phyloP scores from a whole-genome alignment of 1,140 invertebrate species.

The Heliconius melpomene region DNA sequence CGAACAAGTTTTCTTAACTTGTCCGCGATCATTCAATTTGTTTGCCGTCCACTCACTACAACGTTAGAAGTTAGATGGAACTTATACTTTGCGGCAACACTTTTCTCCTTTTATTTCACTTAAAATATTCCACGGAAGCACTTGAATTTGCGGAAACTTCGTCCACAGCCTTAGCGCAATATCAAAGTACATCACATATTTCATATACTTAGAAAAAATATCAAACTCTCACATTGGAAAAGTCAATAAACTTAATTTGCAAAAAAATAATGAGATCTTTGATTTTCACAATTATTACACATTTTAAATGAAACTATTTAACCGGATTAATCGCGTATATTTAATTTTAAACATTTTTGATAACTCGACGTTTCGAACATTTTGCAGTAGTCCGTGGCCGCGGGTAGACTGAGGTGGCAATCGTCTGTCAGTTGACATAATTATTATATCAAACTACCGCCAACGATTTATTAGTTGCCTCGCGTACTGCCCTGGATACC shows the following conservation, averaged over 20 bases:
- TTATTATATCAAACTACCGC: too few relatives aligned
- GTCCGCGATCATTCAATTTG: constrained; percentile 33
- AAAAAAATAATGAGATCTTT: too few relatives aligned
- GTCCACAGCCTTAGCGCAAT: background rate
- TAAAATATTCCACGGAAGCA: constrained; percentile 29
- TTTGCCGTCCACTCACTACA: constrained; percentile 35
- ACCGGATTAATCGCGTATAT: too few relatives aligned
- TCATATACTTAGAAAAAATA: background rate
- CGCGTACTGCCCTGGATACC: too few relatives aligned
- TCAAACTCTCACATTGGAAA: background rate
- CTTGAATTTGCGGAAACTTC: constrained; percentile 27
- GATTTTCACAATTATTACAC: too few relatives aligned
- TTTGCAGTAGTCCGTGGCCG: too few relatives aligned
- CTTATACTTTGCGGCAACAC: constrained; percentile 28
- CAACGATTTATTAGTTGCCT: too few relatives aligned
- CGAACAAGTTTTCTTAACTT: constrained; percentile 33
- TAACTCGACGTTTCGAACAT: too few relatives aligned
- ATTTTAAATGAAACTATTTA: too few relatives aligned
- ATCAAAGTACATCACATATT: constrained; percentile 4
- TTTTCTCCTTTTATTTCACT: constrained; percentile 31
- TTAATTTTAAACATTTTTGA: too few relatives aligned
- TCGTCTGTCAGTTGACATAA: too few relatives aligned
- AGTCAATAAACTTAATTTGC: background rate
- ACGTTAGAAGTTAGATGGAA: constrained; percentile 34
- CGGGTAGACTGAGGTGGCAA: too few relatives aligned